Evolutionary conservation across 2,113 vertebrate genomes (phyloP).

Genomic region (Glaucomys volans): DNA sequence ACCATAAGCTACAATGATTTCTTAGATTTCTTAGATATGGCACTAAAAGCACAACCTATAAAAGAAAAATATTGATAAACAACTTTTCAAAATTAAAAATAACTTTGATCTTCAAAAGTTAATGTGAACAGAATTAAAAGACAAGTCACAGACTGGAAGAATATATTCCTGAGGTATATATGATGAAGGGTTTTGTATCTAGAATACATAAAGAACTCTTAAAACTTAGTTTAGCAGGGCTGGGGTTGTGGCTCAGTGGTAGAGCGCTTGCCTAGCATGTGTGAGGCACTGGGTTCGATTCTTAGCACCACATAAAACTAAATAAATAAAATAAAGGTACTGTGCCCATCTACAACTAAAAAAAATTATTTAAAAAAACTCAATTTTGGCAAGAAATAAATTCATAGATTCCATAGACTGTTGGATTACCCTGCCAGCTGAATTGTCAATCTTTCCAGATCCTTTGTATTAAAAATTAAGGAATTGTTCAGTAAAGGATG

Average conservation of each 20-base stretch:
- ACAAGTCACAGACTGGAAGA: background rate
- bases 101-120: background rate
- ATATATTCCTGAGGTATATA: background rate
- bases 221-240: background rate
- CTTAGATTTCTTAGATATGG: background rate
- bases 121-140: background rate
- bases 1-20: background rate
- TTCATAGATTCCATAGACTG: background rate
- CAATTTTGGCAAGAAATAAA: background rate
- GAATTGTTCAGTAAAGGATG: background rate
- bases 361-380: background rate
- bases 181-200: background rate
- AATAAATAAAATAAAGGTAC: too few relatives aligned
- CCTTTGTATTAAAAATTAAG: background rate
- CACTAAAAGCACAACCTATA: background rate
- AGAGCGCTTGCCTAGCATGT: too few relatives aligned
- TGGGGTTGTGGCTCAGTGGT: too few relatives aligned
- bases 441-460: background rate
- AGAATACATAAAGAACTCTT: background rate
- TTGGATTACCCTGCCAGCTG: background rate
- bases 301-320: too few relatives aligned
- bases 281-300: too few relatives aligned
- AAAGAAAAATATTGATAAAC: background rate
- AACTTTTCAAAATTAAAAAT: background rate
- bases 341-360: too few relatives aligned